Conservation (phyloP, 2,888 invertebrate species). For the Branchellion lobata region DNA sequence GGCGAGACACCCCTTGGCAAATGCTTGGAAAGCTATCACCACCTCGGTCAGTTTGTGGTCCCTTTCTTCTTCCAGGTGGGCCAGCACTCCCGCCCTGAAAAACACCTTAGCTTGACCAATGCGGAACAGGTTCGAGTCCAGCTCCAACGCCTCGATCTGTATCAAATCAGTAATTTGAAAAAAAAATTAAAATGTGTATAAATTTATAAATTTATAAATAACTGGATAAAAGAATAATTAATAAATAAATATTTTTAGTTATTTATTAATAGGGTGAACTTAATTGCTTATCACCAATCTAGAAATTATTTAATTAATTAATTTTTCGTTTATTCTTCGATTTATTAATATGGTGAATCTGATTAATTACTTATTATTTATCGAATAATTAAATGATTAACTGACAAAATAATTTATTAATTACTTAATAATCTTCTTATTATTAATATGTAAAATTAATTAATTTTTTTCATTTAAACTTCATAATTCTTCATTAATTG, state of each 20-base stretch:
- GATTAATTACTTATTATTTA: no score
- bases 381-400: no score
- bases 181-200: not conserved
- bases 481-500: no score
- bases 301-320: no score
- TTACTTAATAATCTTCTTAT: no score
- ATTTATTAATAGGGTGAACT: no score
- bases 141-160: constrained; percentile 83
- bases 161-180: not conserved
- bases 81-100: constrained; percentile 97
- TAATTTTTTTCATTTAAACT: no score
- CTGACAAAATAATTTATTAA: no score
- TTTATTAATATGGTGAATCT: no score
- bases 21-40: constrained; percentile 94
- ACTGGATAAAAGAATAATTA: not conserved
- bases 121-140: constrained; percentile 91
- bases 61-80: constrained; percentile 96
- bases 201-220: not conserved
- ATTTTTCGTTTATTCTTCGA: no score
- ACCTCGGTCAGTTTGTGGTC: constrained; percentile 98
- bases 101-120: constrained; percentile 99
- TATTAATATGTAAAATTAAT: no score
- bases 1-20: constrained; percentile 91
- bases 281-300: no score
- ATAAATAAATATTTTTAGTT: not conserved